Evolutionary conservation across 2,888 invertebrate species (phyloP).

Genomic region (Lycocerus yunnanus): DNA sequence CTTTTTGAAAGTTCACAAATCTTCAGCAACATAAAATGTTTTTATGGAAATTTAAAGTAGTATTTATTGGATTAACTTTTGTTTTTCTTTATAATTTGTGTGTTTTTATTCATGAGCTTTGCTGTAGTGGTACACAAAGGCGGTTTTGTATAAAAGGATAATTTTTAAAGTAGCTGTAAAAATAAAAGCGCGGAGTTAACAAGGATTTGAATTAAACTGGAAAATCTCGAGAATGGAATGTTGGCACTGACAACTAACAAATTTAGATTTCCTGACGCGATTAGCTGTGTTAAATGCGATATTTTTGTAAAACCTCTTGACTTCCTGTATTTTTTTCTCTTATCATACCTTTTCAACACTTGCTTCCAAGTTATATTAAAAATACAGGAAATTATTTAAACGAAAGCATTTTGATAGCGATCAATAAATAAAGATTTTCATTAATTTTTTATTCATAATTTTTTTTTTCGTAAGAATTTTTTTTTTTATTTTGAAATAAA

Average conservation of each 20-base stretch:
- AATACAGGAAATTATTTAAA: neutral
- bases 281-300: constrained; percentile 12
- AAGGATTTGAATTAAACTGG: constrained; percentile 14
- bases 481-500: no score
- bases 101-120: constrained; percentile 1
- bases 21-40: neutral
- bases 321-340: neutral
- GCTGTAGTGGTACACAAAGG: neutral
- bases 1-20: neutral
- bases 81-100: neutral
- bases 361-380: neutral
- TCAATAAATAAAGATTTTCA: no score
- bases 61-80: neutral
- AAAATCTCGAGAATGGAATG: constrained; percentile 14
- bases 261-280: constrained; percentile 19
- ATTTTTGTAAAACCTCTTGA: neutral
- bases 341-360: neutral
- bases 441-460: no score
- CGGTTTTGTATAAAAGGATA: neutral
- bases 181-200: constrained; percentile 6
- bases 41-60: neutral
- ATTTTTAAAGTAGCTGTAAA: neutral
- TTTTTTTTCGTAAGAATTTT: no score
- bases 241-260: constrained; percentile 15
- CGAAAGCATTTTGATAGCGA: neutral